These are phyloP conservation scores for Protonibea diacanthus DNA, from an alignment of 2,797 vertebrate species.

Conservation along the genomic window DNA sequence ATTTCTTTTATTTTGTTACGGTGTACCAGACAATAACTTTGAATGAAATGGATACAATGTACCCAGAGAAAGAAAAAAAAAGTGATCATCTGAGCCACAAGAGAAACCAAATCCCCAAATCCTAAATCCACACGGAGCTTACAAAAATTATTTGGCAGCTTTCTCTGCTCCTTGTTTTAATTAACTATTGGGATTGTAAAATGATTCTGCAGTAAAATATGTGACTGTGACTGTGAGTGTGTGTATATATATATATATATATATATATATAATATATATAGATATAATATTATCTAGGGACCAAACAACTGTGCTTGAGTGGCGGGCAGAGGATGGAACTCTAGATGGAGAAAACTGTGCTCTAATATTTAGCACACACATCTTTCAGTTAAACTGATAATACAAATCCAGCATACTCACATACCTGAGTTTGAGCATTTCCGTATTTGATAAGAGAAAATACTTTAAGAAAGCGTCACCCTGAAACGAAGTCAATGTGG, in stretches of 20 bases:
- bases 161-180: slow-evolving; percentile 3
- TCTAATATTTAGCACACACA: background rate
- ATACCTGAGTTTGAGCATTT: background rate
- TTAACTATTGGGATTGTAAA: slow-evolving; percentile 12
- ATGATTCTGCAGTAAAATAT: background rate
- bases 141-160: slow-evolving; percentile 10
- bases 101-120: background rate
- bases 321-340: too few species aligned
- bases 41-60: too few species aligned
- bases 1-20: background rate
- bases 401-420: too few species aligned
- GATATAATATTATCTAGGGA: too few species aligned
- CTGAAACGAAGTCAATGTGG: too few species aligned
- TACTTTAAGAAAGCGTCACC: too few species aligned
- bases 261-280: background rate
- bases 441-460: background rate
- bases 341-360: background rate
- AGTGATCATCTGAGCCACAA: background rate
- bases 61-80: too few species aligned
- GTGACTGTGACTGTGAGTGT: background rate
- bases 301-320: background rate
- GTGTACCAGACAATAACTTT: background rate
- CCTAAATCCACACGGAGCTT: background rate
- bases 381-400: background rate
- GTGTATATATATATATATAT: background rate